phyloP scores from a whole-genome alignment of 64 coral and sea anemone genomes.

The Montipora cactus region DNA sequence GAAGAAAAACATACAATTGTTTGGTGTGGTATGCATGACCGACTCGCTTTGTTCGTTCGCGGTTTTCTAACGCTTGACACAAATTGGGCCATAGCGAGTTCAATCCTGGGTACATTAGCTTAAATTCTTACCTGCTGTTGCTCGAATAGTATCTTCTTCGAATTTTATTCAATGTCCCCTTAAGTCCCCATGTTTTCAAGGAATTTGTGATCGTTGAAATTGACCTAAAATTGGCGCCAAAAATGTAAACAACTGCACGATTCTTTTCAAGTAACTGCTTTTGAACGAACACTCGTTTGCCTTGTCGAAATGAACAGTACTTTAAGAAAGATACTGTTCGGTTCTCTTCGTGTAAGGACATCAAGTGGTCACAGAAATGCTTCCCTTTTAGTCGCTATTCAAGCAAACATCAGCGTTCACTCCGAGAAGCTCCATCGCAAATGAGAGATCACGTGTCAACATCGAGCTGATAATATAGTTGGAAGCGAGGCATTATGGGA shows the following conservation, averaged over 20 bases:
- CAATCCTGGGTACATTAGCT: conserved; percentile 3
- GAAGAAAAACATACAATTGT: not conserved
- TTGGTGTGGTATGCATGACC: conserved; percentile 8
- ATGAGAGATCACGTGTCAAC: no score
- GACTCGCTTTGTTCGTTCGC: conserved; percentile 27
- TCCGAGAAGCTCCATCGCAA: no score
- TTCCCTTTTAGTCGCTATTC: no score
- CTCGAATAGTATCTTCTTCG: not conserved
- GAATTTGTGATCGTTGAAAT: not conserved
- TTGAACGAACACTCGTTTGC: no score
- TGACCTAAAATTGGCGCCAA: conserved; percentile 26
- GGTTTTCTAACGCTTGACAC: not conserved
- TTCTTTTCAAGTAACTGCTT: no score
- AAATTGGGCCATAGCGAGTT: not conserved
- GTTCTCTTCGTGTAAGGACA: no score
- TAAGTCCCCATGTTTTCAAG: conserved; percentile 34
- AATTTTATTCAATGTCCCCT: conserved; percentile 16
- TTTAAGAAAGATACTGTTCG: no score
- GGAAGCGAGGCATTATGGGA: no score
- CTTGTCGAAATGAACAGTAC: no score
- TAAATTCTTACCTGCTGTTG: not conserved
- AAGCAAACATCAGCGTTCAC: no score
- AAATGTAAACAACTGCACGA: not conserved
- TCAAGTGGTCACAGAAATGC: no score
- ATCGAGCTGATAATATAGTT: not conserved